Base-by-base conservation (phyloP, 2,113 vertebrate genomes). In the Lepisosteus oculatus region DNA sequence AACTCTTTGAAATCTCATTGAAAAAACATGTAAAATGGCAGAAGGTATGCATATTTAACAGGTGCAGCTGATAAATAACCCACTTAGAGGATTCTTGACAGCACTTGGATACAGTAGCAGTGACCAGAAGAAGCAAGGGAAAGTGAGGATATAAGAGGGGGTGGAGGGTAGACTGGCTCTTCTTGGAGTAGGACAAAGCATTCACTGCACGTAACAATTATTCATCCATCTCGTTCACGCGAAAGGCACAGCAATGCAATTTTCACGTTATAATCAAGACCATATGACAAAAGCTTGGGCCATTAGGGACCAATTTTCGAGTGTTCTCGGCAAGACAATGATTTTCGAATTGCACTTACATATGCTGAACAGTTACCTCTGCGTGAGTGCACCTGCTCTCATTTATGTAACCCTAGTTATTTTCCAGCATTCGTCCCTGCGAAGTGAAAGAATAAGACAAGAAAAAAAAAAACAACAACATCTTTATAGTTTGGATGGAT, bases 261-360 rank as follows among this genome's bases (percentile, higher is more conserved):
- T 94, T 94, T 90, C 93, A 91, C 88, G 88, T 94, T 92, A 93
- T 94, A 94, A 95, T 94, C 93, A 93, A 93, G 93, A 93, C 91
- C 92, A 93, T 93, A 93, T 91, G 92, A 94, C 92, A 94, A 93
- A 93, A 93, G 61, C 90, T 88, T 81, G 89, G 86, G 93, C 93
- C 94, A 94, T 95, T 93, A 95, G 92, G 91, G 94, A 95, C 93
- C 93, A 93, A 94, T 95, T 94, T 51, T 94, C 76, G 79, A 91
- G 90, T 90, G 90, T 93, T 94, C 93, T 90, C 91, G 91, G 91
- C 91, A 91, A 95, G 94, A 94, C 90, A 92, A 93, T 93, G 92
- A 92, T 94, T 94, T 95, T 92, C 88, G 88, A 92, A 92, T 92
- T 89, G 90, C 93, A 93, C 93, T 93, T 94, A 93, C 92, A 94